A percentile compares a stretch with the other conserved stretches of the same genome.
phyloP scores from a whole-genome alignment of 92 coral and sea anemone genomes.

The Epizoanthus fatuus region DNA sequence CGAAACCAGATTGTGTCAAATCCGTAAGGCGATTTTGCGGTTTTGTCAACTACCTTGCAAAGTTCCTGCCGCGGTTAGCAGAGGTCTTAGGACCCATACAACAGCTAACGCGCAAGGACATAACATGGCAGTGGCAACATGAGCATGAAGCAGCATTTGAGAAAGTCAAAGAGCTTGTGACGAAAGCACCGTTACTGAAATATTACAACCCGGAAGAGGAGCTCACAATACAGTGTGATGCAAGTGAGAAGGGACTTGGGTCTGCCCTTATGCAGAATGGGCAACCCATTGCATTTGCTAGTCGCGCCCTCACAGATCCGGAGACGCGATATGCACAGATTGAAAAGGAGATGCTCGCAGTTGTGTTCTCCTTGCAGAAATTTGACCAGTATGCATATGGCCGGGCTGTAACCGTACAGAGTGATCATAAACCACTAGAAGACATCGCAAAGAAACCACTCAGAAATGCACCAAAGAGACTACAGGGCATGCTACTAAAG shows the following conservation, averaged over 20 bases:
- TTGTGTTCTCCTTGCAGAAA: constrained; percentile 54
- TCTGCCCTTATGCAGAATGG: constrained; percentile 62
- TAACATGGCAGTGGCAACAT: constrained; percentile 47
- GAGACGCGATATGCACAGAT: constrained; percentile 57
- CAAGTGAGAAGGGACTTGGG: constrained; percentile 61
- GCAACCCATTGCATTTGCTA: constrained; percentile 62
- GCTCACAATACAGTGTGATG: constrained; percentile 69
- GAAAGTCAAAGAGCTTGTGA: constrained; percentile 48
- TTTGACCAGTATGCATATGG: constrained; percentile 66
- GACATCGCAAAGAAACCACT: constrained; percentile 1
- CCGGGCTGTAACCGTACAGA: constrained; percentile 53
- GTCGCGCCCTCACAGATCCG: constrained; percentile 59
- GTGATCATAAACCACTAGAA: constrained; percentile 54
- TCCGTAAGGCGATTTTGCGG: constrained; percentile 68
- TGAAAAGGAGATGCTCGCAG: constrained; percentile 67
- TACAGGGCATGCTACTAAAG: constrained; percentile 15
- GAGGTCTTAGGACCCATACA: constrained; percentile 50
- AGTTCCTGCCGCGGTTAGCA: constrained; percentile 55
- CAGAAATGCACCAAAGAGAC: constrained; percentile 8
- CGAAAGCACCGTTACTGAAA: constrained; percentile 48
- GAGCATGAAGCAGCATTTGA: constrained; percentile 58
- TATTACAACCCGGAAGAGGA: constrained; percentile 65
- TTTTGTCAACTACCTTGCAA: constrained; percentile 66
- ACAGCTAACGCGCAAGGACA: constrained; percentile 50
- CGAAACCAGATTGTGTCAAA: constrained; percentile 55